Percentiles rank a stretch among this genome's conserved stretches.
Conservation (phyloP, 2,797 vertebrate species). For the Enteromius paludinosus region DNA sequence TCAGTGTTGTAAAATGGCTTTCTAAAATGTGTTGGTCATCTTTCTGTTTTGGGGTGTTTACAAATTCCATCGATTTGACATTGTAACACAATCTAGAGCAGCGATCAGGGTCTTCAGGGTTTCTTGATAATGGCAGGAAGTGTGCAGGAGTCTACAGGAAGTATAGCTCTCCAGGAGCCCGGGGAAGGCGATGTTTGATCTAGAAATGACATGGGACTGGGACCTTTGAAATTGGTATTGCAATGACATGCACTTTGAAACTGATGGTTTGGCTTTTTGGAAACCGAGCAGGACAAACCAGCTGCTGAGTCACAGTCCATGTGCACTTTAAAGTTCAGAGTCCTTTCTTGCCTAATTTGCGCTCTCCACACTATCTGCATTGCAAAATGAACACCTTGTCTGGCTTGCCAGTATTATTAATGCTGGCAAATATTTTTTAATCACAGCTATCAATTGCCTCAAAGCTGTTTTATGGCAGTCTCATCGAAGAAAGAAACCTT, state of each 20-base stretch:
- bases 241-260: constrained; percentile 1
- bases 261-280: constrained; percentile 16
- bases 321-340: constrained; percentile 34
- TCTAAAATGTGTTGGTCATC: not conserved
- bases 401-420: not conserved
- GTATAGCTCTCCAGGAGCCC: not conserved
- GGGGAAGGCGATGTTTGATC: not conserved
- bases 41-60: not conserved
- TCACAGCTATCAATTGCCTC: not conserved
- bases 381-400: constrained; percentile 25
- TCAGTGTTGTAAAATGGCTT: not conserved
- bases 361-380: not conserved
- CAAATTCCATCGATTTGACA: not conserved
- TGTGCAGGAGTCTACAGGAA: not conserved
- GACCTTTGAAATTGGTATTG: not conserved
- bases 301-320: not conserved
- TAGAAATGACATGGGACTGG: not conserved
- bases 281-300: not conserved
- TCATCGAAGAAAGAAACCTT: not conserved
- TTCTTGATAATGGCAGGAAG: not conserved
- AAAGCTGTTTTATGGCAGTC: not conserved
- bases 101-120: not conserved
- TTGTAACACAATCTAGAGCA: not conserved
- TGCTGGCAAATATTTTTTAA: not conserved
- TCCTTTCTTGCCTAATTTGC: constrained; percentile 25